Conservation (phyloP, 2,797 vertebrate species). For the Silurus aristotelis region DNA sequence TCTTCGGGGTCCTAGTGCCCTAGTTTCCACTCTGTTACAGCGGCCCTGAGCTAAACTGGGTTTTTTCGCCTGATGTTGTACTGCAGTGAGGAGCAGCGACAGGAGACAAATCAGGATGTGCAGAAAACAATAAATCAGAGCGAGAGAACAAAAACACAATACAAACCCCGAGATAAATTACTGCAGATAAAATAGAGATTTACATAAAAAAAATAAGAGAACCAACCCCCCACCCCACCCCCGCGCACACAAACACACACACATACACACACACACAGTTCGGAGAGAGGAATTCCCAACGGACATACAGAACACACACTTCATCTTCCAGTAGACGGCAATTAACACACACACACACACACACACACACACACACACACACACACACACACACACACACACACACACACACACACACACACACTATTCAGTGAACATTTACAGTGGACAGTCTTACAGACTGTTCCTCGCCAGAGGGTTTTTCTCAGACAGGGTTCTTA, state of each 20-base stretch:
- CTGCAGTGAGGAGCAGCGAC: neutral
- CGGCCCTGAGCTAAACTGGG: neutral
- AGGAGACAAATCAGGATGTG: constrained; percentile 24
- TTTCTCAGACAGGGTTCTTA: neutral
- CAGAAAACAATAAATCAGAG: constrained; percentile 25
- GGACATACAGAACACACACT: constrained; percentile 6
- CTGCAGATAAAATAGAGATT: constrained; percentile 13
- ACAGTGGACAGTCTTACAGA: neutral
- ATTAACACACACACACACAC: constrained; percentile 14
- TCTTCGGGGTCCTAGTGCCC: constrained; percentile 8
- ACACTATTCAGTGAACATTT: neutral
- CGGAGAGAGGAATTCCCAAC: neutral
- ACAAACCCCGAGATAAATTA: constrained; percentile 1
- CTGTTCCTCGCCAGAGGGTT: neutral
- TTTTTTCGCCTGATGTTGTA: neutral
- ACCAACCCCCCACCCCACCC: too few species aligned
- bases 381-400: constrained; percentile 10
- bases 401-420: constrained; percentile 9
- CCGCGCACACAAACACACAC: too few species aligned
- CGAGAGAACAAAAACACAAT: neutral
- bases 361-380: constrained; percentile 12
- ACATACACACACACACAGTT: neutral
- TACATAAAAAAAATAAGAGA: neutral
- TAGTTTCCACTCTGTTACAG: neutral
- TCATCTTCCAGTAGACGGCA: constrained; percentile 9